Percentiles rank a stretch among this genome's conserved stretches.
Conservation (phyloP, 2,797 vertebrate genomes). For the Smutsia gigantea region DNA sequence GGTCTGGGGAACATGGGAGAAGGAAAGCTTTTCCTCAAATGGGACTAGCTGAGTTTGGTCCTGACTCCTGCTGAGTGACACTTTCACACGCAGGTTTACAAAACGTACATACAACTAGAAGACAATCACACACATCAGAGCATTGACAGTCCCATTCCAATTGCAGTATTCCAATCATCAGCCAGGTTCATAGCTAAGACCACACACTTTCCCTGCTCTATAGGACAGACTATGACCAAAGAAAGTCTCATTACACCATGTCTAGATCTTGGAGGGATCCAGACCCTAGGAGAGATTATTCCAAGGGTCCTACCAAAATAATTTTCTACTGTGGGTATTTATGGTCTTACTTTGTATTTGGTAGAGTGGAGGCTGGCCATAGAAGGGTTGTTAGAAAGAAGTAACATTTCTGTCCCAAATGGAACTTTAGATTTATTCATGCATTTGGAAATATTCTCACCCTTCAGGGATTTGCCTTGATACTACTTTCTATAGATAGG, state of each 20-base stretch:
- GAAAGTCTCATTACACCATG: background rate
- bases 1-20: background rate
- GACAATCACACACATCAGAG: background rate
- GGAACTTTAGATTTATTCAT: background rate
- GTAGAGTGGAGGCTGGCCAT: background rate
- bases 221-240: background rate
- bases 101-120: background rate
- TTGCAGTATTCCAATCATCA: background rate
- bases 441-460: background rate
- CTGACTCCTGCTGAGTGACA: background rate
- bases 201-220: background rate
- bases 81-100: background rate
- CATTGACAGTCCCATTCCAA: background rate
- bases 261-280: background rate
- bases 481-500: background rate
- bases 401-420: background rate
- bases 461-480: background rate
- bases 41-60: background rate
- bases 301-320: background rate
- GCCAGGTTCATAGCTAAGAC: background rate
- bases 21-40: background rate
- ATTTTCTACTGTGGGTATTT: background rate
- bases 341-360: background rate
- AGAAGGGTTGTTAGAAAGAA: background rate
- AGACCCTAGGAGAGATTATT: background rate